Conservation (phyloP, 1,140 invertebrate genomes). For the Brachionus koreanus region DNA sequence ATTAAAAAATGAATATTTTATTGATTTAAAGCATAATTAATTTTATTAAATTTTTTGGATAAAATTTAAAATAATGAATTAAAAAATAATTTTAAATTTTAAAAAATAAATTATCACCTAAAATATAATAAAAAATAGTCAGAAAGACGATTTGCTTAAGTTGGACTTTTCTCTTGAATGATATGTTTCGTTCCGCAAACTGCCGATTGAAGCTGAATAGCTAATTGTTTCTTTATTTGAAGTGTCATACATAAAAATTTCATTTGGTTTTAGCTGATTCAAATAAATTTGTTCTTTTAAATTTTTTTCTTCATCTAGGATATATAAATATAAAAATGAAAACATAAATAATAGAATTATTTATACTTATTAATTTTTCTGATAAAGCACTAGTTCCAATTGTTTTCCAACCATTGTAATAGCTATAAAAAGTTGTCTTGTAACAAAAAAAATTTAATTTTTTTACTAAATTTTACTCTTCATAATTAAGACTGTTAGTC, state of each 20-base stretch:
- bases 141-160: not conserved
- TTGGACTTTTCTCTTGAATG: not conserved
- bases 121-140: not conserved
- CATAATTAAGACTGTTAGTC: constrained; percentile 58
- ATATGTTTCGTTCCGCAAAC: not conserved
- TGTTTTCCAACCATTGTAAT: constrained; percentile 53
- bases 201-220: not conserved
- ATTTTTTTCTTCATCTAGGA: not conserved
- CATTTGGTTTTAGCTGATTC: not conserved
- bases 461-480: constrained; percentile 50
- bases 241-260: not conserved
- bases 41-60: too few species aligned
- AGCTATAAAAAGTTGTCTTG: constrained; percentile 48
- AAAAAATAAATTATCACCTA: not conserved
- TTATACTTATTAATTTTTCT: constrained; percentile 52
- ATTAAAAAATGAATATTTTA: too few species aligned
- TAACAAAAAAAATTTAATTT: not conserved
- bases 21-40: too few species aligned
- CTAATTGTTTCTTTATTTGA: not conserved
- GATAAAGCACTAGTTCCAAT: constrained; percentile 55
- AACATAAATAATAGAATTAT: not conserved
- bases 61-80: too few species aligned
- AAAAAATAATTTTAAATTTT: too few species aligned
- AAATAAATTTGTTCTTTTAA: not conserved
- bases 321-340: not conserved